These are phyloP conservation scores for Tenualosa thibaudeaui DNA, from an alignment of 2,797 vertebrate species.

Conservation along the genomic window DNA sequence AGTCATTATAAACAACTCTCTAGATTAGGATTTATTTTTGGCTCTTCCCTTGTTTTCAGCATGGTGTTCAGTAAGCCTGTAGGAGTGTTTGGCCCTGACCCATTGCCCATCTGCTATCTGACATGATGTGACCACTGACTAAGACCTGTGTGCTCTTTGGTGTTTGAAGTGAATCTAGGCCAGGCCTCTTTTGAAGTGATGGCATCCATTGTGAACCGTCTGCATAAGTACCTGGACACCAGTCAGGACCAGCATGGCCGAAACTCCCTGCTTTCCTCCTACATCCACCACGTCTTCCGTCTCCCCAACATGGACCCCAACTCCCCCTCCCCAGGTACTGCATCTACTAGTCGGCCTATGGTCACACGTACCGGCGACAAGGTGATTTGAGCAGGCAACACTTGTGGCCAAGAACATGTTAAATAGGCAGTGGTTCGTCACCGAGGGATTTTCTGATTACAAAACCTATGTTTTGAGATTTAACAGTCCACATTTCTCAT, in stretches of 20 bases:
- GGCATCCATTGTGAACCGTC: constrained; percentile 95
- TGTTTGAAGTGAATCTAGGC: constrained; percentile 87
- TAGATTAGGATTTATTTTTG: neutral
- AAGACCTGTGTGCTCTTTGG: neutral
- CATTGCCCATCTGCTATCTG: neutral
- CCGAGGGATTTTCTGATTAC: too few relatives aligned
- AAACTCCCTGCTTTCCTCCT: constrained; percentile 93
- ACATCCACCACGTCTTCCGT: constrained; percentile 96
- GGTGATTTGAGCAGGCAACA: too few relatives aligned
- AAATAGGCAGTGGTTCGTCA: too few relatives aligned
- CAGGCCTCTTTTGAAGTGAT: constrained; percentile 97
- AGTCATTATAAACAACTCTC: neutral
- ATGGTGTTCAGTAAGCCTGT: neutral
- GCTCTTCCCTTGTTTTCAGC: neutral
- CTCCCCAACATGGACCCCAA: constrained; percentile 93
- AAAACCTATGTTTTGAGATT: too few relatives aligned
- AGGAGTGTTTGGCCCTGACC: neutral
- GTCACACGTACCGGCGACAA: too few relatives aligned
- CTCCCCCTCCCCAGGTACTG: constrained; percentile 90
- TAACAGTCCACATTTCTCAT: too few relatives aligned
- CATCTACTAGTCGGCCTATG: neutral
- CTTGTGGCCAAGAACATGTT: too few relatives aligned
- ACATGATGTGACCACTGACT: neutral
- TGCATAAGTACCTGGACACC: constrained; percentile 95
- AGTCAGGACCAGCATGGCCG: constrained; percentile 97